These are phyloP conservation scores for Manis javanica DNA, from an alignment of 2,797 vertebrate species.

Conservation along the genomic window DNA sequence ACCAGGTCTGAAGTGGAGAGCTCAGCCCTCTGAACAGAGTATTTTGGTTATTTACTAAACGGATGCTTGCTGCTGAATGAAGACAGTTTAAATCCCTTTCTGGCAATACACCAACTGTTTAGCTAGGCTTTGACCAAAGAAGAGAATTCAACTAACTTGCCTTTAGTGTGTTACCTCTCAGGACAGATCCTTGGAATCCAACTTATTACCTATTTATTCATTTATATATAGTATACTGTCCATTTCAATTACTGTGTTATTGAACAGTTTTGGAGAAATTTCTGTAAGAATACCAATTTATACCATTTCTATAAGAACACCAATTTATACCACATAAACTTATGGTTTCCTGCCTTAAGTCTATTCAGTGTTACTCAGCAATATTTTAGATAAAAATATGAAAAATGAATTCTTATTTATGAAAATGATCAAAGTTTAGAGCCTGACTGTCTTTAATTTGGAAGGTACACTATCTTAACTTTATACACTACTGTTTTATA, in stretches of 20 bases:
- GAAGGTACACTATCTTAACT: background rate
- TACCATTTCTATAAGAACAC: background rate
- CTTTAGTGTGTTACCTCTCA: background rate
- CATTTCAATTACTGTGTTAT: background rate
- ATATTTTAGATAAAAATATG: background rate
- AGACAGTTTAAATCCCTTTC: background rate
- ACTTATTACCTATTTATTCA: background rate
- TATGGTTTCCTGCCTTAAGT: background rate
- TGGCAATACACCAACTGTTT: background rate
- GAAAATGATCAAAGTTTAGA: background rate
- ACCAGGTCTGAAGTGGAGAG: constrained; percentile 22
- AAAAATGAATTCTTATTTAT: background rate
- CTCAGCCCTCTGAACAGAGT: constrained; percentile 25
- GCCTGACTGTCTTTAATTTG: background rate
- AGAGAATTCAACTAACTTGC: background rate
- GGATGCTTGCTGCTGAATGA: background rate
- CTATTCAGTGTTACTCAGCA: background rate
- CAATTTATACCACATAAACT: background rate
- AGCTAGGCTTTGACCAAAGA: background rate
- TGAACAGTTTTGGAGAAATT: background rate
- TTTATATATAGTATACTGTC: background rate
- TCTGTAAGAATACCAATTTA: background rate
- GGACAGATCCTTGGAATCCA: background rate
- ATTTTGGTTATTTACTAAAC: constrained; percentile 49
- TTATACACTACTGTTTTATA: background rate